Evolutionary conservation across 2,888 invertebrate genomes (phyloP), one percentile per base, ranked within the genome.

Genomic region (Ametastegia equiseti): DNA sequence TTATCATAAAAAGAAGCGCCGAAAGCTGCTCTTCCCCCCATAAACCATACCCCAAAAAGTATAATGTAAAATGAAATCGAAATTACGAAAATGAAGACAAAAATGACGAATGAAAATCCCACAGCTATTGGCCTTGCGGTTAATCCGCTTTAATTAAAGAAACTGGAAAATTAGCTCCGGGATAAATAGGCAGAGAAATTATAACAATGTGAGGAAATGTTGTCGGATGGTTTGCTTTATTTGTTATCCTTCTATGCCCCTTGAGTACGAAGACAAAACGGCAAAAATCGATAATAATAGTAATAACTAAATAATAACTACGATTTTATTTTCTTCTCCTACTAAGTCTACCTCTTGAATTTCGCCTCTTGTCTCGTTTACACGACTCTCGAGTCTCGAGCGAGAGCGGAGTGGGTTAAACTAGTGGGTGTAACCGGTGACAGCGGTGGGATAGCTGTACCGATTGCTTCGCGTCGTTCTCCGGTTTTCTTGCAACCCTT

Each of bases 391-490:
- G 27, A 71, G 27, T 15, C 71, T 27, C n/a, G 45, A 30, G 1
- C 30, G 11, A 7, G n/a, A 2, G 30, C 30, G 13, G 65, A 36
- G 65, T 67, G 39, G 19, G 65, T 67, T 67, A 39, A 67, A 67
- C 39, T 23, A 27, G 39, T 19, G 65, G 65, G 27, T 67, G 65
- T 67, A 67, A 39, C 39, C 23, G 36, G 67, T 67, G 67, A 67
- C 67, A 67, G 67, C 67, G 67, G 67, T 42, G 67, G 67, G 67
- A 67, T 36, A 39, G 9, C 36, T 23, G 39, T 42, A 27, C 33
- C 39, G 39, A 39, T 23, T 36, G 39, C 19, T 39, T 19, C 39
- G n/a, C 67, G 36, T 11, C 39, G 67, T 36, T 39, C 36, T 67
- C 67, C 23, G 39, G 36, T 36, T 67, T n/a, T 67, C 13, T 33